A percentile compares a stretch with the other conserved stretches of the same genome.
phyloP scores from a whole-genome alignment of 2,888 invertebrate genomes.

The Erebia aethiops region DNA sequence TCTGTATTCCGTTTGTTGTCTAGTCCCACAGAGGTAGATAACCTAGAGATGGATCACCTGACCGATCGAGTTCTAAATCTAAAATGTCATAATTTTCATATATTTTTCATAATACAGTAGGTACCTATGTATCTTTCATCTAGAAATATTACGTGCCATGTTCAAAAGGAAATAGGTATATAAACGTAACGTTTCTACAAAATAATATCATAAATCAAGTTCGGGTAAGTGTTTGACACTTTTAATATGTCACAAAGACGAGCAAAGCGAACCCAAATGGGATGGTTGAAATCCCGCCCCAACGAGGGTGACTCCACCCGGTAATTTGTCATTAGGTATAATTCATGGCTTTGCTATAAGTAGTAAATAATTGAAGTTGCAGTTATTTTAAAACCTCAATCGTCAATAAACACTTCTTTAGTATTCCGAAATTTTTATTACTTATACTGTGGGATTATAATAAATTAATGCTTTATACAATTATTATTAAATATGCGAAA shows the following conservation, averaged over 20 bases:
- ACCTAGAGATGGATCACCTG: no score
- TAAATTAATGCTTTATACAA: no score
- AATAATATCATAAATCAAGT: slow-evolving; percentile 21
- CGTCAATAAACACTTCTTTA: not conserved
- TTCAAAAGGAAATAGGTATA: not conserved
- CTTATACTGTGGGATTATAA: no score
- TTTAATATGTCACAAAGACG: slow-evolving; percentile 20
- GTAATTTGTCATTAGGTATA: slow-evolving; percentile 36
- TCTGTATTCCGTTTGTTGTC: no score
- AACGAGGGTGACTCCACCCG: slow-evolving; percentile 41
- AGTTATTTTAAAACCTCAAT: not conserved
- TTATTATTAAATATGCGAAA: no score
- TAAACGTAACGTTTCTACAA: not conserved
- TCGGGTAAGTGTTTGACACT: slow-evolving; percentile 20
- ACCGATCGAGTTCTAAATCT: no score
- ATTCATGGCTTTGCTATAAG: slow-evolving; percentile 29
- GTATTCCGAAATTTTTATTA: no score
- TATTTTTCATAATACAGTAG: no score
- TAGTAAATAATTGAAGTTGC: slow-evolving; percentile 4
- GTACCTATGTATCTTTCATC: no score
- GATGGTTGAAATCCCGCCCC: slow-evolving; percentile 43
- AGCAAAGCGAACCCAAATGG: slow-evolving; percentile 25
- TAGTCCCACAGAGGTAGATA: no score
- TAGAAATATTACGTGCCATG: not conserved
- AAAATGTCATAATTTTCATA: no score